Percentiles rank a stretch among this genome's conserved stretches.
Conservation (phyloP, 1,140 invertebrate species). For the Sitophilus oryzae region DNA sequence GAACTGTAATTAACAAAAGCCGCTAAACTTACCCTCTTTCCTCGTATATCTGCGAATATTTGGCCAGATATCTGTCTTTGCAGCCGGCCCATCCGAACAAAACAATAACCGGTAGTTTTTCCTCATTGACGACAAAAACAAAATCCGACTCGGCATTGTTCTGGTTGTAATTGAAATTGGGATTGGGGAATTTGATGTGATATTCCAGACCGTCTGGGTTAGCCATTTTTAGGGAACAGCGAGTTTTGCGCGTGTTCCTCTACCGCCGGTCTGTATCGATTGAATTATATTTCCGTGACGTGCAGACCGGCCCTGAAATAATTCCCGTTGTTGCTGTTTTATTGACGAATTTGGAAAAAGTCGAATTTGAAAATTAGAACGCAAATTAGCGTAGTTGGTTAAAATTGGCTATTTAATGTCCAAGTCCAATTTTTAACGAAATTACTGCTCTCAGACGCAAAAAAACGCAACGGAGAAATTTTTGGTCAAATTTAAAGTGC, state of each 20-base stretch:
- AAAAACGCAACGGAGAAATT: no score
- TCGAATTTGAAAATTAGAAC: no score
- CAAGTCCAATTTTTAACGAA: no score
- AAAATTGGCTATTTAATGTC: no score
- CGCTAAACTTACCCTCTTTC: conserved; percentile 56
- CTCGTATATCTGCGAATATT: conserved; percentile 74
- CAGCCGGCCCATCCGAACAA: conserved; percentile 75
- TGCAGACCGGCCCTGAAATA: no score
- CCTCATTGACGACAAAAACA: conserved; percentile 53
- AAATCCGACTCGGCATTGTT: conserved; percentile 47
- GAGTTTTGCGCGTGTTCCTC: conserved; percentile 13
- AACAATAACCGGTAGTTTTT: conserved; percentile 63
- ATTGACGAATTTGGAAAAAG: no score
- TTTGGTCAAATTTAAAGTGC: no score
- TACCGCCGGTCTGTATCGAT: not conserved
- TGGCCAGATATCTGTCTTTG: conserved; percentile 67
- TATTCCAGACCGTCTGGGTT: conserved; percentile 53
- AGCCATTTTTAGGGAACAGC: conserved; percentile 30
- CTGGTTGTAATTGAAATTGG: conserved; percentile 39
- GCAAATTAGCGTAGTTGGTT: no score
- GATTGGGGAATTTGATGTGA: conserved; percentile 57
- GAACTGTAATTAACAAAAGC: not conserved
- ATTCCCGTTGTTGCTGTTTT: no score
- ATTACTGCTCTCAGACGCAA: no score
- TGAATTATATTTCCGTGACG: no score